Conservation (phyloP, 2,797 vertebrate genomes). For the Dermochelys coriacea region DNA sequence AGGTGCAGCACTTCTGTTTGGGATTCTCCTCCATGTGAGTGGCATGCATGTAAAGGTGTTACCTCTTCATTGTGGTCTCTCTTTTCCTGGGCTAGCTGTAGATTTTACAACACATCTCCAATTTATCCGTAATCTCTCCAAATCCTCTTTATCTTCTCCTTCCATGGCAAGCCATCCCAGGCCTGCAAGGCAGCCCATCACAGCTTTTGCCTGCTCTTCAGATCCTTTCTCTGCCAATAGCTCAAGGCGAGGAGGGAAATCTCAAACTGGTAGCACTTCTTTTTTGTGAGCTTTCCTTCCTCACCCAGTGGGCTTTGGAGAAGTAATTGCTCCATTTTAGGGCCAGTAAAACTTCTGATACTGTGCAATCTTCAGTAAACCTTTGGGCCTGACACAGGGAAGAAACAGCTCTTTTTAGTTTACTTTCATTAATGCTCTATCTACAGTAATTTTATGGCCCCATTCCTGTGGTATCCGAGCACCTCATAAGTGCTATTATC, state of each 20-base stretch:
- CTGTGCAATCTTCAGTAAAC: neutral
- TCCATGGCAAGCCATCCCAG: neutral
- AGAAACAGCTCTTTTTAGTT: neutral
- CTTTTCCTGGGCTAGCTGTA: neutral
- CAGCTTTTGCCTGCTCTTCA: neutral
- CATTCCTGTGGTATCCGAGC: neutral
- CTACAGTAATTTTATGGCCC: neutral
- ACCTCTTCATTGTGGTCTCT: neutral
- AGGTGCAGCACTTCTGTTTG: neutral
- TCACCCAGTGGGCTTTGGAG: neutral
- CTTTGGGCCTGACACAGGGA: neutral
- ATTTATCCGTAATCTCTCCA: neutral
- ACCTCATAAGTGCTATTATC: neutral
- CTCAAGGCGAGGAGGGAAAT: neutral
- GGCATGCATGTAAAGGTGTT: neutral
- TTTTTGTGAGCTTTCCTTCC: neutral
- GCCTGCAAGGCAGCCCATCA: neutral
- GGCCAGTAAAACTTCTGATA: neutral
- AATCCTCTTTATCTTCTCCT: neutral
- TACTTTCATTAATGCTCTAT: neutral
- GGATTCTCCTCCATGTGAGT: neutral
- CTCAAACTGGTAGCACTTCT: neutral
- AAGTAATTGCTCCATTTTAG: neutral
- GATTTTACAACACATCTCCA: neutral
- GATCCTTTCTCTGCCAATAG: neutral